A percentile compares a stretch with the other conserved stretches of the same genome.
Evolutionary conservation across 1,140 invertebrate species (phyloP).

Genomic region (Diorhabda carinulata): DNA sequence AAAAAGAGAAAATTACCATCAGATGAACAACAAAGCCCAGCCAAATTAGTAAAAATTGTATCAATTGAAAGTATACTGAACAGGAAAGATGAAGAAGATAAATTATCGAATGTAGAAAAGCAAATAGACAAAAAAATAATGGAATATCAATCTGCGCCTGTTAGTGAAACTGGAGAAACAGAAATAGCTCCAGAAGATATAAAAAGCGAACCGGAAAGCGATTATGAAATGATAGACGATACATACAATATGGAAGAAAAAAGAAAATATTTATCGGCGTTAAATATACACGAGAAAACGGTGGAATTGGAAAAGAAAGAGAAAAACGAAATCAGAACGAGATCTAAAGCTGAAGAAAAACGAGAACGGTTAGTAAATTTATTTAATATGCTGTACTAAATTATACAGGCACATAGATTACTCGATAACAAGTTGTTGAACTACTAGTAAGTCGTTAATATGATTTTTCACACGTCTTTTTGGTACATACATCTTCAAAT

Average conservation of each 20-base stretch:
- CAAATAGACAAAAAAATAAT: not conserved
- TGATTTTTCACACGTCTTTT: too few species aligned
- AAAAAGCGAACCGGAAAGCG: constrained; percentile 45
- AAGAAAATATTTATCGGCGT: constrained; percentile 39
- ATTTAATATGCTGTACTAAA: too few species aligned
- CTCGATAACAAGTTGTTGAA: too few species aligned
- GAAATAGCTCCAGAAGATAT: constrained; percentile 34
- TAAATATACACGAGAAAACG: constrained; percentile 39
- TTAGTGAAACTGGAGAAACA: not conserved
- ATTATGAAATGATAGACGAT: constrained; percentile 33
- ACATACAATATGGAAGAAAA: constrained; percentile 37
- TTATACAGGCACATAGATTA: too few species aligned
- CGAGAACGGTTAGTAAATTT: constrained; percentile 12
- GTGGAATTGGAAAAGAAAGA: constrained; percentile 27
- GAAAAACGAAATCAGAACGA: constrained; percentile 34
- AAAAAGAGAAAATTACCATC: constrained; percentile 4
- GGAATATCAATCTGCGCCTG: not conserved
- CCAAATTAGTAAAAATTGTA: constrained; percentile 31
- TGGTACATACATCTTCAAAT: too few species aligned
- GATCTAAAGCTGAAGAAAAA: constrained; percentile 43
- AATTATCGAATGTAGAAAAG: constrained; percentile 5
- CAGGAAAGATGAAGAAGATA: constrained; percentile 17
- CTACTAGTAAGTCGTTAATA: too few species aligned
- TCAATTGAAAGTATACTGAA: constrained; percentile 24
- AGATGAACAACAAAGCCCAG: constrained; percentile 5